Evolutionary conservation across 1,140 invertebrate species (phyloP), one percentile per base, ranked within the genome.

Genomic region (Andricus grossulariae): DNA sequence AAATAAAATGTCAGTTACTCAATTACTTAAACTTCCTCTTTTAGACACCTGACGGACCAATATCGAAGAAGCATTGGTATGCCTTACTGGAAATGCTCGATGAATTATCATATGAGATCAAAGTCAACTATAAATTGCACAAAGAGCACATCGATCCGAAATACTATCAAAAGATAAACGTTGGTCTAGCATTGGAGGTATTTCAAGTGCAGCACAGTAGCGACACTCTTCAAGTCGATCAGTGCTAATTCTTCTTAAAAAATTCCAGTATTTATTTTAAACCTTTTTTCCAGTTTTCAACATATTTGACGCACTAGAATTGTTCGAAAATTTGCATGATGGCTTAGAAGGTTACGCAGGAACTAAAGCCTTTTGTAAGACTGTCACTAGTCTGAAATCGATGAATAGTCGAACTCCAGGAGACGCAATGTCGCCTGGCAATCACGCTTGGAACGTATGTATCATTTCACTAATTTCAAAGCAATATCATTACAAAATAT

Each of bases 11-110:
- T n/a, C n/a, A n/a, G n/a, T n/a, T 54, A n/a, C 18, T 15, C 5
- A 54, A 54, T 15, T 54, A 54, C 51, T n/a, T 15, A 54, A 54
- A 54, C 18, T 71, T 50, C 71, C 49, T 10, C 32, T 76, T 73
- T 13, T 52, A 74, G 79, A 74, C 60, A 15, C 75, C 73, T n/a
- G 66, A 73, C 74, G 79, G 75, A 16, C 6, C n/a, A 15, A 18
- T 80, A 1, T 71, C 60, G 13, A 49, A 50, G 19, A 74, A 74
- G 13, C 75, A 80, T 71, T 80, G 45, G 55, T 45, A 72, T 19
- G 75, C 75, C 15, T 12, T 80, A 15, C 16, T 77, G 5, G 72
- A 52, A n/a, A 50, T 25, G 18, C 74, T 74, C 19, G 60, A 76
- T 52, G 19, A 32, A 13, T 54, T 15, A 54, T n/a, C 51, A 54